phyloP scores from a whole-genome alignment of 2,888 invertebrate genomes.

The Marasmarcha lunaedactyla region DNA sequence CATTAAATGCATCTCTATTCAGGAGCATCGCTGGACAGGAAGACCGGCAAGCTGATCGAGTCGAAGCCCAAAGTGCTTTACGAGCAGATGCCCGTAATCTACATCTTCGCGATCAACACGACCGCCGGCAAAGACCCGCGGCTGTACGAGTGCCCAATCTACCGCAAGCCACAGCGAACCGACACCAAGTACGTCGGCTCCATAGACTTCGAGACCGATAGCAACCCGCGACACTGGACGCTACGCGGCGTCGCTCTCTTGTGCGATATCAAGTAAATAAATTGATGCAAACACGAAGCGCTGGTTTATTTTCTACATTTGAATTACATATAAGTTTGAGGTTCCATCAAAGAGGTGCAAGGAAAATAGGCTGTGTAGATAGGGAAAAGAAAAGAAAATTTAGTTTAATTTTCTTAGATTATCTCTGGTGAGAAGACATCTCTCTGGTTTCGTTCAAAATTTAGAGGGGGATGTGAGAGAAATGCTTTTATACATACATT shows the following conservation, averaged over 20 bases:
- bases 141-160: conserved; percentile 96
- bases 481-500: too few species aligned
- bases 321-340: too few species aligned
- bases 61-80: conserved; percentile 93
- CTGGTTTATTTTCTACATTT: too few species aligned
- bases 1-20: too few species aligned
- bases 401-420: too few species aligned
- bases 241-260: conserved; percentile 94
- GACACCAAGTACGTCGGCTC: conserved; percentile 96
- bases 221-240: conserved; percentile 95
- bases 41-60: conserved; percentile 89
- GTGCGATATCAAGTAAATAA: conserved; percentile 91
- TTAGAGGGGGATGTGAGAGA: too few species aligned
- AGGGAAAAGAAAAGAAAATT: too few species aligned
- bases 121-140: conserved; percentile 92
- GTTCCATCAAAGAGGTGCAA: too few species aligned
- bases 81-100: conserved; percentile 96
- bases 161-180: conserved; percentile 93
- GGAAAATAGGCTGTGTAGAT: too few species aligned
- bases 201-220: conserved; percentile 93
- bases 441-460: too few species aligned
- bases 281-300: too few species aligned
- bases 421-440: too few species aligned
- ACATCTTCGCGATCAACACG: conserved; percentile 94
- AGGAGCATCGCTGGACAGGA: conserved; percentile 88